These are phyloP conservation scores for Nematostella vectensis DNA, from an alignment of 92 coral and sea anemone species.

Conservation along the genomic window DNA sequence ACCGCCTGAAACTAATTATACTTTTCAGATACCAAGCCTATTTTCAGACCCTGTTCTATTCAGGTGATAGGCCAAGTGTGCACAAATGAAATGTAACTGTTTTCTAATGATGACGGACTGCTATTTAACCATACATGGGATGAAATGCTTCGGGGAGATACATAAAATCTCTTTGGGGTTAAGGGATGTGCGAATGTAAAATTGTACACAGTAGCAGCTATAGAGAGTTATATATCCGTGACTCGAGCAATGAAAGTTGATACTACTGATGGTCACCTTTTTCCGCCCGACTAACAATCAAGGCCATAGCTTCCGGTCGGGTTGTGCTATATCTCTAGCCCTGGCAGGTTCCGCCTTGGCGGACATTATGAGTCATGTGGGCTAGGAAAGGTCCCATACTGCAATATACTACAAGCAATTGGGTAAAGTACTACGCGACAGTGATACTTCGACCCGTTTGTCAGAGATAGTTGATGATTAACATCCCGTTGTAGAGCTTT, in stretches of 20 bases:
- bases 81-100: constrained; percentile 30
- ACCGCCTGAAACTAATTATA: constrained; percentile 20
- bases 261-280: constrained; percentile 23
- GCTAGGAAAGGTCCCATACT: constrained; percentile 48
- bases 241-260: constrained; percentile 33
- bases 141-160: constrained; percentile 31
- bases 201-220: constrained; percentile 24
- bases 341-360: constrained; percentile 38
- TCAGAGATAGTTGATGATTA: constrained; percentile 28
- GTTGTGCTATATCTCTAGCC: constrained; percentile 30
- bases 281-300: constrained; percentile 23
- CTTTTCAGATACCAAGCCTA: constrained; percentile 34
- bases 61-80: constrained; percentile 40
- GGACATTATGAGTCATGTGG: constrained; percentile 41
- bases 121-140: constrained; percentile 51
- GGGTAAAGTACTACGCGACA: constrained; percentile 35
- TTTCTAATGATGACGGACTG: constrained; percentile 46
- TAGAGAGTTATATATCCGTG: constrained; percentile 23
- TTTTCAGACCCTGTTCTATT: constrained; percentile 34
- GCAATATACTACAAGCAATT: constrained; percentile 38
- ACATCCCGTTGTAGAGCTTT: constrained; percentile 8
- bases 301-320: constrained; percentile 38
- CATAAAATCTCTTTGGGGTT: constrained; percentile 21
- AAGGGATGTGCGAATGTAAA: constrained; percentile 20
- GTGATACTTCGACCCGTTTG: constrained; percentile 17